Base-by-base conservation (phyloP, 2,113 vertebrate species). In the Centropus bengalensis region DNA sequence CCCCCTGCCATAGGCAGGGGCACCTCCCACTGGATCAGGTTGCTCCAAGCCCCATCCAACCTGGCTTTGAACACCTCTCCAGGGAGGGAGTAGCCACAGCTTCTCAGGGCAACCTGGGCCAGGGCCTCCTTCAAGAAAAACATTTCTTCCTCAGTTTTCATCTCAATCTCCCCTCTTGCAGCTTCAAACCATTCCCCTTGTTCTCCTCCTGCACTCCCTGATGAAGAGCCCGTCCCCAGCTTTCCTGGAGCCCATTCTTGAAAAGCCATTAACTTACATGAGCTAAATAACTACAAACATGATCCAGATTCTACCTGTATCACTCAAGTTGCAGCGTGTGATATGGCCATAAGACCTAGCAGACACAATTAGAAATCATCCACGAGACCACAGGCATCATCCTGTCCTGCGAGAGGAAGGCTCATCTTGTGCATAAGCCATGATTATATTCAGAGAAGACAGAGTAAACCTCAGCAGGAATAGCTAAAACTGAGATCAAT, bases 391-490 rank as follows among this genome's bases (percentile, higher is more conserved):
- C 21, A 26, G 32, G 11, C 5, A 1, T 11, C 62, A 42, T 3
- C 1, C 33, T 12, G 58, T 14, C 15, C 36, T 63, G 58, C 21
- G 23, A 38, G 36, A 26, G 44, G 76, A 68, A 88, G 20, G 27
- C 47, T 13, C 2, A 8, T 23, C 56, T 38, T 22, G 30, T 12
- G n/a, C 24, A 9, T 30, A 63, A 66, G 51, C 22, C 0, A 0
- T 5, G 17, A 17, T 44, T 19, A 26, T 6, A 4, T 63, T 56
- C 52, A 15, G 49, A 88, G 40, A 20, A 28, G 13, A 71, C 12
- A 55, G 30, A 45, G 33, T 21, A 27, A 36, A 33, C 17, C 32
- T 71, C 44, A 60, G 74, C 52, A 85, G 52, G 27, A 78, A 71
- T 52, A 76, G 49, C 54, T 55, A 14, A 52, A 62, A 32, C 40